Base-by-base conservation (phyloP, 2,888 invertebrate genomes). In the Eilema griseolum region DNA sequence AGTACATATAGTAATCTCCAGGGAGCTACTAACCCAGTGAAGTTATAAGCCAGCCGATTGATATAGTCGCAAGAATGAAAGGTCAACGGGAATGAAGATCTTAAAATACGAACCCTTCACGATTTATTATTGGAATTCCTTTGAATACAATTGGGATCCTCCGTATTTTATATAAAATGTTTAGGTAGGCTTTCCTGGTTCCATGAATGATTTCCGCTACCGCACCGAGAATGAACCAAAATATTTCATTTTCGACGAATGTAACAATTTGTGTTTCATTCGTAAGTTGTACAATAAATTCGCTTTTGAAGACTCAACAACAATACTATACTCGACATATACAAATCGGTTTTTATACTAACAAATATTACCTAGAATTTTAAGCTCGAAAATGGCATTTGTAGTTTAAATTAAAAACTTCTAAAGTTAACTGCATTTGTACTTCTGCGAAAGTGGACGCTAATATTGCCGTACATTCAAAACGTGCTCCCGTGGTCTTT, bases 111-210 rank as follows among this genome's bases (percentile, higher is more conserved):
- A 75, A 75, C 76, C 80, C 71, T 79, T 73, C 72, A 61, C 66
- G 70, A 69, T 76, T 62, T 82, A 71, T 79, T 81, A 83, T 77
- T 82, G 71, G 71, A 73, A 83, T 83, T 80, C 76, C 76, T 61
- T 70, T 71, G 67, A 66, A 79, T 75, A 83, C 70, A 76, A 73
- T 80, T 74, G 64, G 66, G 70, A 71, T 69, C 64, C 66, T 72
- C 72, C 62, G 71, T 76, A 72, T 77, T 82, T 77, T 69, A 75
- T 79, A 73, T 62, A 73, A 77, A 76, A 71, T 71, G 73, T 74
- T 79, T 77, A 69, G 70, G 72, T 70, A 71, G 41, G 70, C 57
- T 75, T 71, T 66, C 26, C 68, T 70, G 66, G 56, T 70, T 61
- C 46, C 61, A 60, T 75, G 69, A 73, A 64, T 72, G 63, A 76